Conservation (phyloP, 2,888 invertebrate genomes). For the Drosophila borborema region DNA sequence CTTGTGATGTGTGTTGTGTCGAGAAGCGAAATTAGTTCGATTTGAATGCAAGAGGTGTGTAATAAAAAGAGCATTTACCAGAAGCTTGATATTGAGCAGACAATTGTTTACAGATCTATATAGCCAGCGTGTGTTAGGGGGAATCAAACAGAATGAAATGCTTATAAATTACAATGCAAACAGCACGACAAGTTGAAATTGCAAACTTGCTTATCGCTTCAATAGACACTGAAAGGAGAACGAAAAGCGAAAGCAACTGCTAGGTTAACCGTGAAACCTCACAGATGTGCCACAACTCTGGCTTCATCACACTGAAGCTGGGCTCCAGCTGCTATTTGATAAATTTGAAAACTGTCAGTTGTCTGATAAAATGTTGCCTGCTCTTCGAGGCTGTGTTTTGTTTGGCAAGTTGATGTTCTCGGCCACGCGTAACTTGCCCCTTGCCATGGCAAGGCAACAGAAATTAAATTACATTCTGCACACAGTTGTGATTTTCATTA, state of each 20-base stretch:
- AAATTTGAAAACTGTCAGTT: constrained; percentile 75
- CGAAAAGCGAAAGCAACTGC: constrained; percentile 7
- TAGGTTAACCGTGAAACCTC: constrained; percentile 29
- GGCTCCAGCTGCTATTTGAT: constrained; percentile 60
- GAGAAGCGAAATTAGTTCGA: constrained; percentile 44
- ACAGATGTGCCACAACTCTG: constrained; percentile 36
- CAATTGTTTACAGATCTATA: no score
- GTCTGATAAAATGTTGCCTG: constrained; percentile 59
- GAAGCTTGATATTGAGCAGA: constrained; percentile 29
- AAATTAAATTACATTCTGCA: constrained; percentile 76
- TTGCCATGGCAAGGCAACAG: constrained; percentile 30
- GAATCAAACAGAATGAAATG: constrained; percentile 17
- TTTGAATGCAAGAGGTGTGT: constrained; percentile 29
- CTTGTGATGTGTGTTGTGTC: constrained; percentile 33
- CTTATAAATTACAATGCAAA: constrained; percentile 55
- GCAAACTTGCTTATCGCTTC: constrained; percentile 52
- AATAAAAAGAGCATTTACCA: constrained; percentile 43
- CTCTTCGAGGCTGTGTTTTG: constrained; percentile 20
- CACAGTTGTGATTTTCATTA: constrained; percentile 78
- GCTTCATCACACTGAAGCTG: constrained; percentile 14
- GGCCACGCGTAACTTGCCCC: constrained; percentile 54
- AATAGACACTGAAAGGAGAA: constrained; percentile 3
- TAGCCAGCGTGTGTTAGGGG: no score
- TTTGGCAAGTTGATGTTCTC: constrained; percentile 33
- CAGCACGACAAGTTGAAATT: constrained; percentile 51